These are phyloP conservation scores for Atrichornis clamosus DNA, from an alignment of 2,113 vertebrate species.

Conservation along the genomic window DNA sequence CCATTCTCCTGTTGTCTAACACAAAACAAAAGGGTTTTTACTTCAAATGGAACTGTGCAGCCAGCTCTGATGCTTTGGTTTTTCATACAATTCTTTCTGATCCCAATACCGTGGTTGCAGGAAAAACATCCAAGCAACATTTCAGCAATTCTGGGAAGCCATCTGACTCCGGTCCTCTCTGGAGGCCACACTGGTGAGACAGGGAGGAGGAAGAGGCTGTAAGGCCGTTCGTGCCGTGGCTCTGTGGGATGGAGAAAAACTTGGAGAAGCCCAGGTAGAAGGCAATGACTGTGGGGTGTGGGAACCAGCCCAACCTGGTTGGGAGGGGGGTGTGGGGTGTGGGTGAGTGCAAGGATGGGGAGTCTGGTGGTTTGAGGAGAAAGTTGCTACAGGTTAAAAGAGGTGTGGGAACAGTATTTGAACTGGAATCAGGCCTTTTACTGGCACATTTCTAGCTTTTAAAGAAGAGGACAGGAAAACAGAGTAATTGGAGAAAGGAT, in stretches of 20 bases:
- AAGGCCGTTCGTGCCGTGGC: not conserved
- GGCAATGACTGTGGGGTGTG: not conserved
- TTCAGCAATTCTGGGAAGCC: not conserved
- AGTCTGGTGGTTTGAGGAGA: not conserved
- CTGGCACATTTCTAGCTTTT: not conserved
- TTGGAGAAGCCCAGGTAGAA: not conserved
- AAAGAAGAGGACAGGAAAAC: not conserved
- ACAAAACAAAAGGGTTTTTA: not conserved
- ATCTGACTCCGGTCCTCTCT: not conserved
- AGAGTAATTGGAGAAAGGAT: not conserved
- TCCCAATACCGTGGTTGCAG: not conserved
- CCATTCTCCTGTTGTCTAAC: not conserved
- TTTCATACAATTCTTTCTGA: not conserved
- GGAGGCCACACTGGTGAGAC: not conserved
- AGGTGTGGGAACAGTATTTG: not conserved
- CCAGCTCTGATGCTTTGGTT: not conserved
- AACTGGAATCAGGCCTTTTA: not conserved
- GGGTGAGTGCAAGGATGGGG: not conserved
- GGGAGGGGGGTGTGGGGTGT: fast-evolving
- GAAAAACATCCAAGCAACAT: not conserved
- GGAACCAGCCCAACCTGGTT: not conserved
- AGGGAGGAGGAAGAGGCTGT: not conserved
- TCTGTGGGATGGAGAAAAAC: not conserved
- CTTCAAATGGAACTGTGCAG: not conserved
- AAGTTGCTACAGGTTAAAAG: not conserved